Evolutionary conservation across 2,797 vertebrate genomes (phyloP), one percentile per base, ranked within the genome.

Genomic region (Anguilla pacifica): DNA sequence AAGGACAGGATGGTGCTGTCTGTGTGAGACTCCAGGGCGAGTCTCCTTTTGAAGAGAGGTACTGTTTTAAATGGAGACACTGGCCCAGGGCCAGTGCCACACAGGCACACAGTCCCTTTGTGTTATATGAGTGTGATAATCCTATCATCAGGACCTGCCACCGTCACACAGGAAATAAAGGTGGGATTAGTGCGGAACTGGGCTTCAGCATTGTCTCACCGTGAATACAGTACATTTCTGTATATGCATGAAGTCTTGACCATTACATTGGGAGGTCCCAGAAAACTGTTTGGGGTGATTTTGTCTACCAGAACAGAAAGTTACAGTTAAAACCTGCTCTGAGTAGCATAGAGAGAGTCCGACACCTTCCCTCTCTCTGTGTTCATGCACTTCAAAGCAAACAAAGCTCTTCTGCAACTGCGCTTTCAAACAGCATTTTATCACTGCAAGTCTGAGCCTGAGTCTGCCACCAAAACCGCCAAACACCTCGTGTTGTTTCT

Each of bases 401-500:
- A 79, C 90, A 93, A 91, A 94, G 93, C 89, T 90, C 88, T 84
- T 83, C 85, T 87, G 84, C 91, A 91, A 92, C 92, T 88, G 85
- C 88, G 89, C 88, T 90, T 91, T 91, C 89, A 89, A 88, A 87
- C 93, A 89, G 92, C 88, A 67, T 61, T 92, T 89, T 84, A 88
- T 46, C 85, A 72, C 51, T 90, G 90, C 93, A 88, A 92, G 94
- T 93, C 91, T 85, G 90, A 94, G 89, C 94, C 94, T 86, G 93
- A 90, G 86, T 79, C 72, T 84, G 90, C 89, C 88, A 89, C 88
- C 92, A 91, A 89, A 89, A 83, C 89, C 89, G 90, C 81, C 88
- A 92, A 94, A 92, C 92, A 93, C 93, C 92, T 93, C 92, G 93
- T 93, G 91, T 92, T 49, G 92, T 90, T 74, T 87, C 89, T 61